A percentile compares a stretch with the other conserved stretches of the same genome.
These are phyloP conservation scores for Alectoris magna DNA, from an alignment of 2,797 vertebrate genomes.

Conservation along the genomic window DNA sequence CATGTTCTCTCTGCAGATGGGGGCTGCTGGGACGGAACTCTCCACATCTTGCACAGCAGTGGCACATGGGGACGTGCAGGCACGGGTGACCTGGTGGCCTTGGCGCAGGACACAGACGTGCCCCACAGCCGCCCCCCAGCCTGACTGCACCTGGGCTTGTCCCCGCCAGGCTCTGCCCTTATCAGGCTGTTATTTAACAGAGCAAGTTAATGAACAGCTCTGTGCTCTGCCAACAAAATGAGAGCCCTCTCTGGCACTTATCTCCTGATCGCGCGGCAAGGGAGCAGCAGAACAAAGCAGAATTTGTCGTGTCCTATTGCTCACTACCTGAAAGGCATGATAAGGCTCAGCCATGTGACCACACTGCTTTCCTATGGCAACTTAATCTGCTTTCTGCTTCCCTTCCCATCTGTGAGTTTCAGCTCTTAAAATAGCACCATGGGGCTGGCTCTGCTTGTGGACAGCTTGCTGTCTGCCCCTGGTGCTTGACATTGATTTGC, in stretches of 20 bases:
- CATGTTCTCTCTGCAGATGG: rapidly evolving
- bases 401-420: constrained; percentile 17
- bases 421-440: constrained; percentile 31
- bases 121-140: rapidly evolving
- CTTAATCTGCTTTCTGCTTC: constrained; percentile 53
- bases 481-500: background rate
- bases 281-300: constrained; percentile 67
- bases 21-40: background rate
- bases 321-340: background rate
- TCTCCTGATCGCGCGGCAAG: background rate
- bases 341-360: constrained; percentile 7
- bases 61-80: rapidly evolving
- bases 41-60: background rate
- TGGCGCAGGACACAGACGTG: background rate
- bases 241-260: constrained; percentile 27
- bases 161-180: constrained; percentile 17
- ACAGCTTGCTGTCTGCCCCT: background rate
- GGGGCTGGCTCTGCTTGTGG: background rate
- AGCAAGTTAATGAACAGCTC: constrained; percentile 66
- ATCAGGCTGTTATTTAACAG: constrained; percentile 31
- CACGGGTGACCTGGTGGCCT: rapidly evolving
- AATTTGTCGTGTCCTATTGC: constrained; percentile 3
- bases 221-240: background rate
- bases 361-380: constrained; percentile 3
- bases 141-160: background rate